Evolutionary conservation across 2,113 vertebrate genomes (phyloP).

Genomic region (Aramus guarauna): DNA sequence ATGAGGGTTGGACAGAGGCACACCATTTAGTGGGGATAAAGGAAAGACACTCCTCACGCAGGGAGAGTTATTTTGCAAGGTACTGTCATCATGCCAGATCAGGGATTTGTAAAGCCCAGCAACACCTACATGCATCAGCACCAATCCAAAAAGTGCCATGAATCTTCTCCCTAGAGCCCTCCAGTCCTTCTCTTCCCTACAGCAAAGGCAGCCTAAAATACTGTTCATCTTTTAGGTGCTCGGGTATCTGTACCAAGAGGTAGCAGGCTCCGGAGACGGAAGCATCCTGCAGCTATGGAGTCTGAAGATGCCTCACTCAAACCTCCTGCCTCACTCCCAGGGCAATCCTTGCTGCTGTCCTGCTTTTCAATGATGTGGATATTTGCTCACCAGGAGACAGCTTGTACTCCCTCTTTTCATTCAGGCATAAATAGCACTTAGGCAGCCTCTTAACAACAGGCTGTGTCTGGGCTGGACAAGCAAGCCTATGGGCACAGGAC

Average conservation of each 20-base stretch:
- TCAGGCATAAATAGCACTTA: background rate
- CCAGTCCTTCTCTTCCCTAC: background rate
- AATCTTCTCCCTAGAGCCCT: background rate
- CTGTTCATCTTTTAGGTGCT: background rate
- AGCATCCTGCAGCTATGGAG: background rate
- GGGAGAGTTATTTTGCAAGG: background rate
- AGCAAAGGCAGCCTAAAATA: background rate
- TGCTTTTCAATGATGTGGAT: background rate
- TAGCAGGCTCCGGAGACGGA: background rate
- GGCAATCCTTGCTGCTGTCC: background rate
- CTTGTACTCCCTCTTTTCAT: background rate
- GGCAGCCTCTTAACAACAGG: background rate
- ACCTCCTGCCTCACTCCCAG: background rate
- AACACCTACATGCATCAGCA: background rate
- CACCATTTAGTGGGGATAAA: background rate
- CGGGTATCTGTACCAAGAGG: background rate
- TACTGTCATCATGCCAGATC: background rate
- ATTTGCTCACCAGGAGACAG: background rate
- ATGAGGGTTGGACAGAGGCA: background rate
- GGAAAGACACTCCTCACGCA: background rate
- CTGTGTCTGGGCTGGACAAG: background rate
- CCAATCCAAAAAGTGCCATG: background rate
- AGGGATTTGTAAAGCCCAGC: background rate
- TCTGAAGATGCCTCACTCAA: background rate
- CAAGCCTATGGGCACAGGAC: background rate